These are phyloP conservation scores for Patella caerulea DNA, from an alignment of 2,888 invertebrate genomes.

Conservation along the genomic window DNA sequence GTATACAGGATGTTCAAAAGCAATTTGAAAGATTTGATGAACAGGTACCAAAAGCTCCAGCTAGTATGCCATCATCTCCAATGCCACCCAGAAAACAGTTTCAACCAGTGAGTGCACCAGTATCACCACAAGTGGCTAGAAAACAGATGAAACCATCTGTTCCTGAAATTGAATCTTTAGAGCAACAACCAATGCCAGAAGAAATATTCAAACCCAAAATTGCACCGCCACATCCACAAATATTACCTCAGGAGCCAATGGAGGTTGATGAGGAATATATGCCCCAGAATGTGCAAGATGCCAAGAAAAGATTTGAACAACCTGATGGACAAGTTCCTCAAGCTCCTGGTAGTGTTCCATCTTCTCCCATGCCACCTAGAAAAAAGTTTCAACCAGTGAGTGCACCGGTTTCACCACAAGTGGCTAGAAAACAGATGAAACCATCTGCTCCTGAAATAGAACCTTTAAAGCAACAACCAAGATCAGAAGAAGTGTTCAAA, in stretches of 20 bases:
- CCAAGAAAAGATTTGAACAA: slow-evolving; percentile 49
- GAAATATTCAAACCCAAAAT: not conserved
- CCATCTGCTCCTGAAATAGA: slow-evolving; percentile 5
- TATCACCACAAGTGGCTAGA: slow-evolving; percentile 19
- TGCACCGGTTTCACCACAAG: slow-evolving; percentile 17
- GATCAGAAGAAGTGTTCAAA: not conserved
- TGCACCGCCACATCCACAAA: not conserved
- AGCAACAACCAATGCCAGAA: not conserved
- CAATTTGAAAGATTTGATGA: slow-evolving; percentile 44
- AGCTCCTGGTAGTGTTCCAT: slow-evolving; percentile 36
- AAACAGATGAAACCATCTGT: slow-evolving; percentile 17
- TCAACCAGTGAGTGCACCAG: slow-evolving; percentile 12
- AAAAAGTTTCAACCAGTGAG: slow-evolving; percentile 11
- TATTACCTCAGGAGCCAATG: slow-evolving; percentile 32
- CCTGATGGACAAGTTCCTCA: slow-evolving; percentile 30
- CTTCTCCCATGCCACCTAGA: slow-evolving; percentile 26
- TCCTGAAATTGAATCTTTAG: not conserved
- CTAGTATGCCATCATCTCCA: slow-evolving; percentile 29
- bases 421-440: slow-evolving; percentile 19
- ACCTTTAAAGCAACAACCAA: not conserved
- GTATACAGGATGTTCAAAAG: slow-evolving; percentile 53
- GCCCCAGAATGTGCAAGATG: slow-evolving; percentile 52
- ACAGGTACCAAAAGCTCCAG: slow-evolving; percentile 30
- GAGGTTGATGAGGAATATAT: slow-evolving; percentile 48
- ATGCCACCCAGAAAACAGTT: not conserved